A percentile compares a stretch with the other conserved stretches of the same genome.
These are phyloP conservation scores for Caenorhabditis doughertyi DNA, from an alignment of 2,888 invertebrate genomes.

Conservation along the genomic window DNA sequence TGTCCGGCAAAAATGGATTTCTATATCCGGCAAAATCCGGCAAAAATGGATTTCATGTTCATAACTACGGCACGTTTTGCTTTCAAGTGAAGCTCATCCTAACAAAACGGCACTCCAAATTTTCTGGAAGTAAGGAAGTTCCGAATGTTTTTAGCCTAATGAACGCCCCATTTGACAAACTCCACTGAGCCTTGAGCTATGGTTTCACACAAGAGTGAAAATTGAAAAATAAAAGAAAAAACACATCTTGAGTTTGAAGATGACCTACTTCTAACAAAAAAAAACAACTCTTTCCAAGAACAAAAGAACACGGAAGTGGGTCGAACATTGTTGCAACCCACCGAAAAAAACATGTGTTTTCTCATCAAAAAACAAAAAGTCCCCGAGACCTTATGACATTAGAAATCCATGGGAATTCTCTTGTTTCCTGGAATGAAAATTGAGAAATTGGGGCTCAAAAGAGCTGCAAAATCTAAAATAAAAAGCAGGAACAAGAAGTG, in stretches of 20 bases:
- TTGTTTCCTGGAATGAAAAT: too few relatives aligned
- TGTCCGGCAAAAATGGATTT: too few relatives aligned
- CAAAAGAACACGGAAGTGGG: constrained; percentile 15
- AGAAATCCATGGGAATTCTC: not conserved
- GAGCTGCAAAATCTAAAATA: not conserved
- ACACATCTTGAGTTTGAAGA: not conserved
- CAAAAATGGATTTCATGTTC: too few relatives aligned
- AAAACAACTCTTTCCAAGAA: not conserved
- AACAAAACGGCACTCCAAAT: too few relatives aligned
- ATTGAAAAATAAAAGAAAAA: not conserved
- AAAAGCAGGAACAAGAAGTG: constrained; percentile 1
- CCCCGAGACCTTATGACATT: constrained; percentile 13
- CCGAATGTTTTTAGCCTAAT: too few relatives aligned
- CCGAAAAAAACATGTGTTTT: not conserved
- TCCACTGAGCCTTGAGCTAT: too few relatives aligned
- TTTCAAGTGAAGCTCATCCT: too few relatives aligned
- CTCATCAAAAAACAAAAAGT: not conserved
- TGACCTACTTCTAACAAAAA: not conserved
- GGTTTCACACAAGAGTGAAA: not conserved
- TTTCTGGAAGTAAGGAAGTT: too few relatives aligned
- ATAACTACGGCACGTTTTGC: too few relatives aligned
- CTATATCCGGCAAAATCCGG: too few relatives aligned
- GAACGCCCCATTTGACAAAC: too few relatives aligned
- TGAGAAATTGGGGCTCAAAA: too few relatives aligned
- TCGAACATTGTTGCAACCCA: not conserved